Evolutionary conservation across 2,797 vertebrate genomes (phyloP).

Genomic region (Sebastes trivittatus): DNA sequence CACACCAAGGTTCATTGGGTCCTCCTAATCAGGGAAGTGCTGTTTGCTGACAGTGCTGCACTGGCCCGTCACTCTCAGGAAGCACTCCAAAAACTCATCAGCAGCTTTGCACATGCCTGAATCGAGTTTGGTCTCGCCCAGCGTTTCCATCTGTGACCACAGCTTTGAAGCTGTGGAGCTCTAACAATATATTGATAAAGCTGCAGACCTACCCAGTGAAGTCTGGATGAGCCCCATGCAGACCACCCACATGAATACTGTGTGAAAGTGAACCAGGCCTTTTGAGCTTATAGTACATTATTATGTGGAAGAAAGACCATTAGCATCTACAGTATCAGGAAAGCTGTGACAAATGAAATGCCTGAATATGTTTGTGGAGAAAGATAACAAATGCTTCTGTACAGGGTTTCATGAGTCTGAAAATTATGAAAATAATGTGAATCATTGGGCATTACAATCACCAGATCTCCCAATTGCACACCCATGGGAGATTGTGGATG

Average conservation of each 20-base stretch:
- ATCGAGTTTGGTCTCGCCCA: not conserved
- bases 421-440: not conserved
- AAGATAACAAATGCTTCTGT: not conserved
- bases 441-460: not conserved
- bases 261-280: not conserved
- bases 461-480: not conserved
- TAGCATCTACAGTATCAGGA: not conserved
- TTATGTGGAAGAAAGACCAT: not conserved
- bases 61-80: constrained; percentile 17
- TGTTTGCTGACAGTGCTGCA: constrained; percentile 43
- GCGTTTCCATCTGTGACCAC: not conserved
- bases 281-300: not conserved
- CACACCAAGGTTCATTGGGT: constrained; percentile 34
- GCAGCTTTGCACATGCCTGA: constrained; percentile 28
- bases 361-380: not conserved
- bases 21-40: constrained; percentile 38
- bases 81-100: constrained; percentile 17
- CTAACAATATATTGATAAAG: not conserved
- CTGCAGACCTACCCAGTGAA: not conserved
- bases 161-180: not conserved
- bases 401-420: not conserved
- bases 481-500: not conserved
- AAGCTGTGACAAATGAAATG: not conserved
- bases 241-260: not conserved
- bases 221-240: not conserved